These are phyloP conservation scores for Pituophis catenifer DNA, from an alignment of 2,113 vertebrate genomes.

Conservation along the genomic window DNA sequence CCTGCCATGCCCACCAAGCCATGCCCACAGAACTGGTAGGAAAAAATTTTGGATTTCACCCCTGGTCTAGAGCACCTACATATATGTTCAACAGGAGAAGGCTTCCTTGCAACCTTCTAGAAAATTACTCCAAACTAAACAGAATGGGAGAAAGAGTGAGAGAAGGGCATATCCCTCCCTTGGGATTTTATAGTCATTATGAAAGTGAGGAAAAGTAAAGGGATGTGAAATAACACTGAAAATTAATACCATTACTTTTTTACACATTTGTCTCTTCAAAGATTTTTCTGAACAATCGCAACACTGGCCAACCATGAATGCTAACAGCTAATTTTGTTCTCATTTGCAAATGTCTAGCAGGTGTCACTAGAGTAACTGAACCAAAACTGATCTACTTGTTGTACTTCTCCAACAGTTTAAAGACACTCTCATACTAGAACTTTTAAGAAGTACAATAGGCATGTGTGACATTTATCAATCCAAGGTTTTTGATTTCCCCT, in stretches of 20 bases:
- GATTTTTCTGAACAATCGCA: background rate
- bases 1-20: no score
- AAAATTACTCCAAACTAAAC: background rate
- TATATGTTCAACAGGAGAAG: background rate
- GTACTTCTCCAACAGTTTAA: background rate
- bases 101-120: background rate
- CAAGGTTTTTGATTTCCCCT: background rate
- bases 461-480: background rate
- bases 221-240: background rate
- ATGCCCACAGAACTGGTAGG: no score
- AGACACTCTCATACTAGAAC: background rate
- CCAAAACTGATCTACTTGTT: conserved; percentile 32
- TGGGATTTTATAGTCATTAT: background rate
- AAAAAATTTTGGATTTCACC: no score
- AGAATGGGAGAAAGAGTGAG: no score
- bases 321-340: conserved; percentile 34
- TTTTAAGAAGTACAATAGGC: background rate
- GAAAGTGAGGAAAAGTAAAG: background rate
- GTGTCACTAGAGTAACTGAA: conserved; percentile 58
- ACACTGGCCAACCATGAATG: conserved; percentile 53
- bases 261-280: background rate
- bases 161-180: background rate
- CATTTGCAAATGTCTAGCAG: conserved; percentile 65
- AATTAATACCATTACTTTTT: background rate
- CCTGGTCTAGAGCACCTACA: no score